Evolutionary conservation across 2,113 vertebrate genomes (phyloP), one percentile per base, ranked within the genome.

Genomic region (Eolophus roseicapilla): DNA sequence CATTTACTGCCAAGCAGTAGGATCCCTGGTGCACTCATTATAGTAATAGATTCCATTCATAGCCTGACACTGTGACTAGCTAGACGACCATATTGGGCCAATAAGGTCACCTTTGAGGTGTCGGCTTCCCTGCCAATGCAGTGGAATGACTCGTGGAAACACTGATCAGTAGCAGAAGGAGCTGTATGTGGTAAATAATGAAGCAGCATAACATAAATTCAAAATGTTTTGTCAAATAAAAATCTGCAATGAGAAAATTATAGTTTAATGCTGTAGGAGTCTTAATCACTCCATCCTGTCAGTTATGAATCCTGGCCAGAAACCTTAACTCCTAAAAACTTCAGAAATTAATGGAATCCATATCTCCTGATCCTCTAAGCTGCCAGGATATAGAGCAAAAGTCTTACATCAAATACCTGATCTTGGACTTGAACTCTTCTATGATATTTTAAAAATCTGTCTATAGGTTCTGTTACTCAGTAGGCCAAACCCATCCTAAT

Each of bases 11-110:
- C 95, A 87, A 91, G 52, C 29, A 83, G 47, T 46, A 50, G 29
- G 82, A 47, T 95, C 91, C 81, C 91, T 93, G 20, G 87, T 95
- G 84, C 81, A 87, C 75, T 97, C 89, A 91, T 97, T 97, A 97
- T 17, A 89, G 63, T 78, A 90, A 63, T 50, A 86, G 46, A 92
- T 91, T 96, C 65, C 82, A 67, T 92, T 90, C 94, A 59, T 49
- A 64, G 13, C 63, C 63, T 96, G 88, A 92, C 76, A 77, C 82
- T 39, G 27, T 44, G 69, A 94, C 78, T 88, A 71, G 49, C 44
- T 64, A 71, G 78, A 95, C 15, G 29, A 47, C 50, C 88, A 75
- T 64, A 52, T 39, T 75, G 41, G 88, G 44, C 53, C 43, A 95
- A 8, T 12, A 96, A 96, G 95, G 92, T 94, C 77, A 95, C 47